Base-by-base conservation (phyloP, 2,888 invertebrate genomes). In the Megaustenia siamemsis region DNA sequence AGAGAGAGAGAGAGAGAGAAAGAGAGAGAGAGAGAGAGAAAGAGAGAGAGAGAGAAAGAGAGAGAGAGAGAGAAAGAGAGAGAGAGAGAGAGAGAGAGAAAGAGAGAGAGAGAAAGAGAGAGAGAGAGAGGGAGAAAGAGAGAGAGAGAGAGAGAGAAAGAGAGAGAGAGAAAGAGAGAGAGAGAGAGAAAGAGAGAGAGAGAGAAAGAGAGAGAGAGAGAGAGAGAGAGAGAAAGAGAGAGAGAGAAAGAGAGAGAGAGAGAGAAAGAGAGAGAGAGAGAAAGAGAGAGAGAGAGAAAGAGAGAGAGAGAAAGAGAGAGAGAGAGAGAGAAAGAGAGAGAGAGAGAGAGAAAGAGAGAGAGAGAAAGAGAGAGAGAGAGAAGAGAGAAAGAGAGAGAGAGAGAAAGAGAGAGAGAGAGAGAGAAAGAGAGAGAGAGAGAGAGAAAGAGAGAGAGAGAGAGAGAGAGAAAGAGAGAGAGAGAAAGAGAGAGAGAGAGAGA, bases 11-110 rank as follows among this genome's bases (percentile, higher is more conserved):
- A 76, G 49, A 76, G n/a, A 45, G 49, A 45, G 45, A 45, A 40
- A 40, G 12, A 76, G 45, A 45, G 12, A 45, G 49, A 45, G 45
- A 76, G 49, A 76, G n/a, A 76, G 49, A 45, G 45, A 76, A 40
- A 76, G 18, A 76, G 76, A 45, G 43, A 76, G 76, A 76, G 12
- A 76, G 76, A 40, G 10, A 45, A n/a, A 76, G 43, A 45, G 76
- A 45, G 24, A 76, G 28, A 49, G 28, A 49, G 49, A n/a, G 49
- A 49, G 28, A 40, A 49, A 12, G 21, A 21, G 5, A 15, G 76
- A n/a, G 56, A 32, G 56, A n/a, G 56, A 45, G 53, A 5, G 21
- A 28, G 49, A 28, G 32, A 6, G 56, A 32, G 35, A 53, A 10
- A 45, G 28, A 49, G 53, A 21, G 8, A 21, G 49, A 5, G 24